These are phyloP conservation scores for Diadumene lineata DNA, from an alignment of 92 coral and sea anemone species.

Conservation along the genomic window DNA sequence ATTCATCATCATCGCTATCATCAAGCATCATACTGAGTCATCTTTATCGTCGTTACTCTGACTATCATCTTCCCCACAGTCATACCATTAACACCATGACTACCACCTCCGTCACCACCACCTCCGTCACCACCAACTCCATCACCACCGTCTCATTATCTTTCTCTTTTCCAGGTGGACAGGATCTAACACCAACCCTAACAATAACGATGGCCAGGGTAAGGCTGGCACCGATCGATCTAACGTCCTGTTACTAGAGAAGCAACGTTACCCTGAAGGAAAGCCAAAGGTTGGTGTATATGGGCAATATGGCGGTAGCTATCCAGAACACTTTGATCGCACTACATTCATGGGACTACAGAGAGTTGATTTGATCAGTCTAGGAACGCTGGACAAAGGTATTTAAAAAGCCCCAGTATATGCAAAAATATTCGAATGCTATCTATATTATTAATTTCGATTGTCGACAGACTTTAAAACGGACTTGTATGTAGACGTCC, in stretches of 20 bases:
- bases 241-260: conserved; percentile 65
- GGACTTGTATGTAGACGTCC: no score
- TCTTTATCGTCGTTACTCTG: no score
- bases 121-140: no score
- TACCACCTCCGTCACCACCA: no score
- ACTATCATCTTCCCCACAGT: no score
- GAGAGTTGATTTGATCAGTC: conserved; percentile 54
- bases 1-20: no score
- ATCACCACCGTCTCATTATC: no score
- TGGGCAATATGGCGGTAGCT: conserved; percentile 81
- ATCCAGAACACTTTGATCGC: conserved; percentile 79
- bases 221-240: conserved; percentile 95
- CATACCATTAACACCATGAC: no score
- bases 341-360: conserved; percentile 75
- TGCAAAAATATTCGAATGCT: neutral
- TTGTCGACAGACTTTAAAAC: no score
- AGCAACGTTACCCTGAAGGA: conserved; percentile 60
- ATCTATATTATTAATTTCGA: no score
- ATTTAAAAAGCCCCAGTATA: neutral
- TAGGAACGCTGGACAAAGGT: conserved; percentile 80
- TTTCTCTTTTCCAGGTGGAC: conserved; percentile 73
- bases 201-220: conserved; percentile 97
- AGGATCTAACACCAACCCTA: conserved; percentile 97
- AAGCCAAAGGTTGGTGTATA: conserved; percentile 43
- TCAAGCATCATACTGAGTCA: no score